Evolutionary conservation across 1,140 invertebrate species (phyloP), one percentile per base, ranked within the genome.

Genomic region (Contarinia nasturtii): DNA sequence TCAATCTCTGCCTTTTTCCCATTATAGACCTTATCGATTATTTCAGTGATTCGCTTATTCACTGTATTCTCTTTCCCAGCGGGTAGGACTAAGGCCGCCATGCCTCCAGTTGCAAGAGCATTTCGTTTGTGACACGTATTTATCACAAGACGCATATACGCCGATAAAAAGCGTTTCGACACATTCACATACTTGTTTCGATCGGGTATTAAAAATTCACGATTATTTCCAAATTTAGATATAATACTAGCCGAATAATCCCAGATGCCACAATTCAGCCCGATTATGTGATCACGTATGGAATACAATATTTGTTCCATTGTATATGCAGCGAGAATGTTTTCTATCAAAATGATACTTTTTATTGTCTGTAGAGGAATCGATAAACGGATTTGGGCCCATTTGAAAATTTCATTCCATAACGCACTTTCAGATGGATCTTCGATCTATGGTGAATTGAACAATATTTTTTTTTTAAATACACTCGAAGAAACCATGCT

Each of bases 241-340:
- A 82, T 77, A 48, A 81, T 77, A 7, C 77, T 80, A 7, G 79
- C 79, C 49, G 74, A 72, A 55, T 83, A 82, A 59, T 82, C 79
- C 79, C 79, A 83, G 51, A 81, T 79, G 5, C 80, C 79, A 66
- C 79, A 82, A 54, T 82, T 83, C 1, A 83, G 63, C 17, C 80
- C 80, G 21, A 79, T 59, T 15, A 76, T 78, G 64, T 82, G 76
- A 34, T 80, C 72, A 50, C 62, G 68, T 17, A 83, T 56, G 36
- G 73, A 74, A 60, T 70, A 80, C 17, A 82, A 65, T 50, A 82
- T 82, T 54, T 79, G 73, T 36, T 82, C 75, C 66, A 80, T 70
- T 63, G 79, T 73, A 67, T 78, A 79, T 7, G 68, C 66, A 0
- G 77, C 75, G 15, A 81, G 54, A 49, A 82, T 72, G 61, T 81